Percentiles rank a stretch among this genome's conserved stretches.
Evolutionary conservation across 2,888 invertebrate genomes (phyloP).

Genomic region (Alloscopus bannaensis): DNA sequence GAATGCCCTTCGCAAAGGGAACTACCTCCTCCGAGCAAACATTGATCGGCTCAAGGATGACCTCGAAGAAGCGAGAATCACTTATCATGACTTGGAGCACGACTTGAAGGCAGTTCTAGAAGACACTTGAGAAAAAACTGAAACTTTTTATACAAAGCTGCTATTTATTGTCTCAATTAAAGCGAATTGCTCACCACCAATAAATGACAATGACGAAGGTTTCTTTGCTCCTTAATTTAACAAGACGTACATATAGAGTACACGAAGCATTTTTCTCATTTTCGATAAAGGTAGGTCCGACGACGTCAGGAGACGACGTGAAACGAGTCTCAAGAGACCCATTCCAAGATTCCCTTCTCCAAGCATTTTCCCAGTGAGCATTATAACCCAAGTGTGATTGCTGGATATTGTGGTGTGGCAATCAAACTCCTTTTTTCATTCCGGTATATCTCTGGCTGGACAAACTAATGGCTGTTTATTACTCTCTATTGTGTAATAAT

Average conservation of each 20-base stretch:
- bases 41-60: slow-evolving; percentile 92
- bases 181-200: too few relatives aligned
- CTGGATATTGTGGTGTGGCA: too few relatives aligned
- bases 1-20: slow-evolving; percentile 89
- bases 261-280: background rate
- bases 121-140: slow-evolving; percentile 78
- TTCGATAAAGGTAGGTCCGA: too few relatives aligned
- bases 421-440: too few relatives aligned
- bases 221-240: slow-evolving; percentile 21
- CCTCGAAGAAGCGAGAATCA: slow-evolving; percentile 87
- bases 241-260: background rate
- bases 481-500: slow-evolving; percentile 50
- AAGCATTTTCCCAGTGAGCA: too few relatives aligned
- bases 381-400: too few relatives aligned
- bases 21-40: slow-evolving; percentile 90
- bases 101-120: slow-evolving; percentile 91
- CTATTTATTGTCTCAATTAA: background rate
- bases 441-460: too few relatives aligned
- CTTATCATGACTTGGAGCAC: slow-evolving; percentile 85
- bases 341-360: too few relatives aligned
- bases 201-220: too few relatives aligned
- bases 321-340: too few relatives aligned
- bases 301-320: too few relatives aligned
- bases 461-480: slow-evolving; percentile 21
- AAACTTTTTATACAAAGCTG: background rate